Evolutionary conservation across 2,113 vertebrate genomes (phyloP).

Genomic region (Bettongia penicillata): DNA sequence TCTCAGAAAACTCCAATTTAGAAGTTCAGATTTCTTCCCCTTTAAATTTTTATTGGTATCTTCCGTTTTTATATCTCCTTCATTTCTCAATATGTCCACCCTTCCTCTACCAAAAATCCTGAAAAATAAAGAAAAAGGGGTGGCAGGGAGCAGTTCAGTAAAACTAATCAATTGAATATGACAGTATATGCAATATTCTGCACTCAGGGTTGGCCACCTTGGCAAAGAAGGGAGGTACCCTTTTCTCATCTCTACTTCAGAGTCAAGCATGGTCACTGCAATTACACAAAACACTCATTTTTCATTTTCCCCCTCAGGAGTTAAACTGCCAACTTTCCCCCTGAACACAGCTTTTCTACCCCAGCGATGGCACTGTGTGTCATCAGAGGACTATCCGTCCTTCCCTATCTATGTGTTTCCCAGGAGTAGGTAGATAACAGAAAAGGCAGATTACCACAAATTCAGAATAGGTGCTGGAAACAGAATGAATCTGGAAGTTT

Average conservation of each 20-base stretch:
- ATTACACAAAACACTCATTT: background rate
- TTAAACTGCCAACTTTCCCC: constrained; percentile 18
- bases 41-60: background rate
- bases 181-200: background rate
- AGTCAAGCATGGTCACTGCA: background rate
- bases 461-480: constrained; percentile 96
- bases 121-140: background rate
- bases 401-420: constrained; percentile 76
- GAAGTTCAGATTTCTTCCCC: background rate
- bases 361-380: background rate
- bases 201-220: background rate
- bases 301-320: background rate
- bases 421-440: constrained; percentile 71
- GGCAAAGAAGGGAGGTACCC: background rate
- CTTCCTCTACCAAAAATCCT: background rate
- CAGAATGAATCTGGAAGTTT: constrained; percentile 90
- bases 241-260: background rate
- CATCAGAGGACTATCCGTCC: background rate
- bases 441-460: constrained; percentile 95
- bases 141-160: background rate
- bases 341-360: constrained; percentile 63
- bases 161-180: background rate
- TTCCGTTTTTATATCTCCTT: background rate
- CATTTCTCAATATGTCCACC: background rate
- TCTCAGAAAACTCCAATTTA: constrained; percentile 48